Evolutionary conservation across 2,888 invertebrate species (phyloP).

Genomic region (Apodemia hepburni): DNA sequence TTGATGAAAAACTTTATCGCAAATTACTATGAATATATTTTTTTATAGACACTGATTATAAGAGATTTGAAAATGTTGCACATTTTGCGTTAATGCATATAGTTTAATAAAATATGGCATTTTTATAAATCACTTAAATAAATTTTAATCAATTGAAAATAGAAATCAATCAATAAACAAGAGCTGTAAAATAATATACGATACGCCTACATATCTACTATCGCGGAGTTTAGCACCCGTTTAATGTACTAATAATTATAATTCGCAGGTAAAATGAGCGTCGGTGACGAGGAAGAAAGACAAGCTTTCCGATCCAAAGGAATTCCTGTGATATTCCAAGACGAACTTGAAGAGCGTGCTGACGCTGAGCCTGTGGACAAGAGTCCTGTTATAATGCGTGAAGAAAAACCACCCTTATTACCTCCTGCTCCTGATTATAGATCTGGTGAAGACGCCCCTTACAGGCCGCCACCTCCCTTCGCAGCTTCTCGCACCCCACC

Average conservation of each 20-base stretch:
- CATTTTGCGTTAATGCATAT: too few relatives aligned
- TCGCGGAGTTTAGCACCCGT: too few relatives aligned
- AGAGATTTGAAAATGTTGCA: too few relatives aligned
- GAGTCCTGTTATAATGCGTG: slow-evolving; percentile 95
- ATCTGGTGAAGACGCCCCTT: slow-evolving; percentile 84
- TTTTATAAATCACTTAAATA: background rate
- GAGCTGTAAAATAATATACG: too few relatives aligned
- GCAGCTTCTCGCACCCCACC: slow-evolving; percentile 87
- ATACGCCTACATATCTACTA: too few relatives aligned
- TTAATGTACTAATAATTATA: too few relatives aligned
- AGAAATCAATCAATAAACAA: too few relatives aligned
- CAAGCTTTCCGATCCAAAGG: slow-evolving; percentile 91
- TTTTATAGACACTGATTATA: too few relatives aligned
- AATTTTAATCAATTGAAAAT: too few relatives aligned
- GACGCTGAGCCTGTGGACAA: slow-evolving; percentile 93
- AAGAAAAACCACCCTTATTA: slow-evolving; percentile 95
- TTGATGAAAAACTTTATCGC: too few relatives aligned
- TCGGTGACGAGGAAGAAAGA: slow-evolving; percentile 88
- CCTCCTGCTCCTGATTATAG: slow-evolving; percentile 88
- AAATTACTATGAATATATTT: too few relatives aligned
- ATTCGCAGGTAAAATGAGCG: slow-evolving; percentile 83
- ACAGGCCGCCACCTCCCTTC: slow-evolving; percentile 95
- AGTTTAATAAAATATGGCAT: too few relatives aligned
- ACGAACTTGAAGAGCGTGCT: slow-evolving; percentile 96
- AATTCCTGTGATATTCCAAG: slow-evolving; percentile 98